Evolutionary conservation across 2,888 invertebrate species (phyloP), one percentile per base, ranked within the genome.

Genomic region (Allophyes oxyacanthae): DNA sequence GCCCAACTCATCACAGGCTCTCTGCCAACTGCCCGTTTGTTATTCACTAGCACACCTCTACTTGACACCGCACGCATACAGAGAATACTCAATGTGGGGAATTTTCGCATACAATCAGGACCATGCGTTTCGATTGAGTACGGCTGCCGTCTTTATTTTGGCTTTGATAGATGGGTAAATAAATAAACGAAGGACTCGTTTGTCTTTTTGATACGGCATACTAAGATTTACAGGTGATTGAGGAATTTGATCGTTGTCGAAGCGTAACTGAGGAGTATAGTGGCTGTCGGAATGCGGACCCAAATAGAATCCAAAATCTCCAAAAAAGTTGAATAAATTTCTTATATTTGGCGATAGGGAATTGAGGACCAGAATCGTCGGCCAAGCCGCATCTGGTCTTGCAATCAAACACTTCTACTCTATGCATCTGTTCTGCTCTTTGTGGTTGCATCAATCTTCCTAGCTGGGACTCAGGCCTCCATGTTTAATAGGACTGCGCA

Each of bases 41-140:
- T 91, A 92, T 91, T 90, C 91, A 86, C 83, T 78, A 82, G 81
- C 82, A 77, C 82, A 81, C 83, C 75, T 81, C 78, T 76, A 79
- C 79, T 75, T 83, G 90, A 87, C 91, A 87, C 84, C 82, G 80
- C 82, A 77, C 79, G 87, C 90, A 88, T 88, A 87, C 85, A 66
- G 77, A 82, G 90, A 87, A 92, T 93, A 85, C 89, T 80, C 85
- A 88, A 91, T 91, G 91, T 82, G 88, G 88, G 91, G 90, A 92
- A 90, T 93, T 90, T 86, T 88, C 82, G 83, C 85, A 84, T 85
- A 83, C 85, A 60, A 59, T 72, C 76, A 71, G 68, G 58, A 49
- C 57, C 66, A 66, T 59, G 58, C 65, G 56, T 59, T 58, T 58
- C 42, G 58, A 53, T 52, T 58, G 52, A 63, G 56, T 61, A 72